A percentile compares a stretch with the other conserved stretches of the same genome.
phyloP scores from a whole-genome alignment of 2,797 vertebrate genomes.

The Cryptoblepharus egeriae region DNA sequence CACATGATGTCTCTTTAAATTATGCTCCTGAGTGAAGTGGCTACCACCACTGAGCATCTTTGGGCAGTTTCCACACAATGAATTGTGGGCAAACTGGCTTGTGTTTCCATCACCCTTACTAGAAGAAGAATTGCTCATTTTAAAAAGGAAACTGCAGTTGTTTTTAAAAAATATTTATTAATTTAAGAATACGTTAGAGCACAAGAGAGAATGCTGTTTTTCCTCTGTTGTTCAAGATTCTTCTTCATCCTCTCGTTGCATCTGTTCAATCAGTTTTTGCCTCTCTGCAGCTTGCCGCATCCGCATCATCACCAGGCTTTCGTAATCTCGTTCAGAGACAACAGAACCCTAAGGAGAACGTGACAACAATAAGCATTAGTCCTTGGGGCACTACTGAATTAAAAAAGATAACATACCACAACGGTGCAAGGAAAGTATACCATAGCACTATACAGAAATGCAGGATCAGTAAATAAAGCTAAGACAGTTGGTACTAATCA shows the following conservation, averaged over 20 bases:
- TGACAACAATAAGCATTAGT: fast-evolving
- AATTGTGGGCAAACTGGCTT: not conserved
- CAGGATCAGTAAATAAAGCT: fast-evolving
- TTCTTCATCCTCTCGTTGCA: conserved; percentile 87
- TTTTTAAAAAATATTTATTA: conserved; percentile 72
- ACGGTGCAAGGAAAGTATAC: not conserved
- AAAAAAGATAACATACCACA: not conserved
- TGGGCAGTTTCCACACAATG: not conserved
- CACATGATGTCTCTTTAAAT: not conserved
- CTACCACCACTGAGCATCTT: not conserved
- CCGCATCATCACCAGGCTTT: conserved; percentile 97
- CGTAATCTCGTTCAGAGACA: conserved; percentile 89
- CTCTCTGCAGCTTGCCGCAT: conserved; percentile 95
- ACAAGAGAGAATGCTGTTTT: conserved; percentile 42
- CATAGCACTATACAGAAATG: not conserved
- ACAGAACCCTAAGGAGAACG: conserved; percentile 77
- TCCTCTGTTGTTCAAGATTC: conserved; percentile 64
- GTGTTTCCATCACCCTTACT: too few species aligned
- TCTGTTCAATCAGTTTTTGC: conserved; percentile 89
- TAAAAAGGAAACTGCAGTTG: conserved; percentile 24
- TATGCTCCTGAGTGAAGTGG: not conserved
- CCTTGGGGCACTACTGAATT: not conserved
- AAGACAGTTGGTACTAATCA: not conserved
- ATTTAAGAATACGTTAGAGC: conserved; percentile 61
- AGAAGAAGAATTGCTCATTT: too few species aligned